phyloP scores from a whole-genome alignment of 2,888 invertebrate genomes.

The Alloplasta piceator region DNA sequence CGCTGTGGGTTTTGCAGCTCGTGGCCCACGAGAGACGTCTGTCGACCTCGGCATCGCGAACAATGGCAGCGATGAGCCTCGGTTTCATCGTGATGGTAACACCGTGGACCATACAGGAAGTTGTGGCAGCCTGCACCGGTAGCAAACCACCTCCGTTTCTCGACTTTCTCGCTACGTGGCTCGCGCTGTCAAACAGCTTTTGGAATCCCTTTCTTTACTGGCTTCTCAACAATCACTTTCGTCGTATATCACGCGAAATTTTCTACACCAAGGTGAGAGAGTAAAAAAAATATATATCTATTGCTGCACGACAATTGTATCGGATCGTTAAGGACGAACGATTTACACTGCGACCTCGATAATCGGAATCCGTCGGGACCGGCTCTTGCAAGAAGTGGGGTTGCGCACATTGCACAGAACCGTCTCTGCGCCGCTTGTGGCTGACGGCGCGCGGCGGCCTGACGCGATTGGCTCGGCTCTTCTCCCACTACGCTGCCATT shows the following conservation, averaged over 20 bases:
- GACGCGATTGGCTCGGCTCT: no score
- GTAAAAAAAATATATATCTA: neutral
- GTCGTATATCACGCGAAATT: slow-evolving; percentile 91
- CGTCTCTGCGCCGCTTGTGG: no score
- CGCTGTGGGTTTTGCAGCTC: slow-evolving; percentile 81
- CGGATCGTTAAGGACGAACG: neutral
- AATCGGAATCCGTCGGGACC: no score
- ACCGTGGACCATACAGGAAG: slow-evolving; percentile 95
- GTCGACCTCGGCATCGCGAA: slow-evolving; percentile 92
- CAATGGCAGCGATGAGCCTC: slow-evolving; percentile 96
- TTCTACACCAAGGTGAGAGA: slow-evolving; percentile 89
- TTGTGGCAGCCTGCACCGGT: slow-evolving; percentile 95
- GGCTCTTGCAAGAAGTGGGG: no score
- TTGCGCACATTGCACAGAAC: no score
- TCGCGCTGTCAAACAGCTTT: slow-evolving; percentile 94
- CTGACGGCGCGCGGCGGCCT: no score
- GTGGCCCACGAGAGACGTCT: slow-evolving; percentile 88
- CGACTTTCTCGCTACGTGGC: slow-evolving; percentile 94
- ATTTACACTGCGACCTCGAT: no score
- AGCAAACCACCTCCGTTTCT: slow-evolving; percentile 92
- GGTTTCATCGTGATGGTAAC: slow-evolving; percentile 96
- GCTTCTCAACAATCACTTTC: slow-evolving; percentile 93
- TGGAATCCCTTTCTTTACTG: slow-evolving; percentile 96
- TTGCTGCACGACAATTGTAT: neutral
- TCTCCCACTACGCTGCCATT: no score